Base-by-base conservation (phyloP, 2,113 vertebrate genomes). In the Ptilonorhynchus violaceus region DNA sequence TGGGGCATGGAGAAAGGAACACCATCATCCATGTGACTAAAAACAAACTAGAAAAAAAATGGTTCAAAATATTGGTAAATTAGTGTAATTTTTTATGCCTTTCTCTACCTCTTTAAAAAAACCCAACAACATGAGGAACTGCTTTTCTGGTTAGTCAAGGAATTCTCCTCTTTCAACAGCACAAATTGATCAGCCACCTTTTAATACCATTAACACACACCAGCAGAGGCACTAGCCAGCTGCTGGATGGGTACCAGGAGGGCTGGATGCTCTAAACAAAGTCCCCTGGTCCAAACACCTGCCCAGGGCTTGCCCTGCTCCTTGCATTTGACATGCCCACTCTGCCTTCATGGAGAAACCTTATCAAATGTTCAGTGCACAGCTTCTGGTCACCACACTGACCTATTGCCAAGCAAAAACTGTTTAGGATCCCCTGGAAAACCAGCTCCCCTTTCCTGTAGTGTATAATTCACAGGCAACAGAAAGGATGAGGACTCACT, bases 271-370 rank as follows among this genome's bases (percentile, higher is more conserved):
- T 55, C 79, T 25, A n/a, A 82, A 33, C 33, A 69, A 8, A 64
- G 50, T 35, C 39, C 7, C 6, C 15, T 0, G 5, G 27, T 62
- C 18, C 56, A 52, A 3, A 35, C 9, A 50, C 23, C 7, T 0
- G 0, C 20, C 9, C 35, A 80, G 46, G 31, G 18, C 55, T 82
- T 74, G 50, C n/a, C 22, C 27, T 47, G 31, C 33, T 70, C 58
- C 56, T 72, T 33, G 19, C 16, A 46, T 63, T 72, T 53, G 75
- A 78, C 4, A 13, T 37, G 19, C 64, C 22, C 25, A 3, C n/a
- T 33, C 64, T 52, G n/a, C 37, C 27, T 66, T 80, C 50, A 22
- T 20, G 46, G 39, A 66, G 24, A 37, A 94, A 67, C 42, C n/a
- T 37, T 22, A 60, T 15, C 18, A 94, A 66, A 30, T 14, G 9